phyloP scores from a whole-genome alignment of 2,888 invertebrate species.

The Aquatica leii region DNA sequence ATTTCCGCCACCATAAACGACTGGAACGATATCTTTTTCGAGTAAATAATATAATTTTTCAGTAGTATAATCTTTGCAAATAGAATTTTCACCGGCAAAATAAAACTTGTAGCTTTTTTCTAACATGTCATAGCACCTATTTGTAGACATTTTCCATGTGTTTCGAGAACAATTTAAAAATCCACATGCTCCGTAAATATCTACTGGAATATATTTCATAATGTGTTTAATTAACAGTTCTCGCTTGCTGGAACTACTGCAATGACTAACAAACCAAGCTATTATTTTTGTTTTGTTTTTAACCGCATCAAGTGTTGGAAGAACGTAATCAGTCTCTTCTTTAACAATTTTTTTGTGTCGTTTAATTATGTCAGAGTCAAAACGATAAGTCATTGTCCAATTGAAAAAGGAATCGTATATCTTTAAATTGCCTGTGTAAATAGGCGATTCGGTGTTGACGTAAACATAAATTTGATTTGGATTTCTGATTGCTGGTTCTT shows the following conservation, averaged over 20 bases:
- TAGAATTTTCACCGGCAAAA: slow-evolving; percentile 74
- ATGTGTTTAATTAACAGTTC: slow-evolving; percentile 62
- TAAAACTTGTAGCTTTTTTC: slow-evolving; percentile 74
- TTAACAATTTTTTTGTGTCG: no score
- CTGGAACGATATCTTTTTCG: slow-evolving; percentile 69
- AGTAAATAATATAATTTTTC: slow-evolving; percentile 68
- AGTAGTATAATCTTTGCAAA: slow-evolving; percentile 71
- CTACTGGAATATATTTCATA: slow-evolving; percentile 66
- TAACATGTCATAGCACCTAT: background rate
- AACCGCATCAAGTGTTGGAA: slow-evolving; percentile 37
- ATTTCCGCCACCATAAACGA: slow-evolving; percentile 72
- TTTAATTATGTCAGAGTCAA: slow-evolving; percentile 56
- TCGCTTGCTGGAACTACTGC: slow-evolving; percentile 63
- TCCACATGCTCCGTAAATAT: slow-evolving; percentile 71
- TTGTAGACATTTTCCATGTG: background rate
- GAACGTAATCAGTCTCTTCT: no score
- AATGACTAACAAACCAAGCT: no score
- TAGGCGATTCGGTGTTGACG: slow-evolving; percentile 62
- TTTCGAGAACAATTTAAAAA: slow-evolving; percentile 48
- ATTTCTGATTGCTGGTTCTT: slow-evolving; percentile 56
- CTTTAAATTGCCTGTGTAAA: slow-evolving; percentile 37
- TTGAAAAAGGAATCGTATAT: no score
- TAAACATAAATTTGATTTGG: slow-evolving; percentile 63
- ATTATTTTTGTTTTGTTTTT: slow-evolving; percentile 56
- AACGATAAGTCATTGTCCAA: slow-evolving; percentile 66